Conservation (phyloP, 2,888 invertebrate genomes). For the Oscheius sp. region DNA sequence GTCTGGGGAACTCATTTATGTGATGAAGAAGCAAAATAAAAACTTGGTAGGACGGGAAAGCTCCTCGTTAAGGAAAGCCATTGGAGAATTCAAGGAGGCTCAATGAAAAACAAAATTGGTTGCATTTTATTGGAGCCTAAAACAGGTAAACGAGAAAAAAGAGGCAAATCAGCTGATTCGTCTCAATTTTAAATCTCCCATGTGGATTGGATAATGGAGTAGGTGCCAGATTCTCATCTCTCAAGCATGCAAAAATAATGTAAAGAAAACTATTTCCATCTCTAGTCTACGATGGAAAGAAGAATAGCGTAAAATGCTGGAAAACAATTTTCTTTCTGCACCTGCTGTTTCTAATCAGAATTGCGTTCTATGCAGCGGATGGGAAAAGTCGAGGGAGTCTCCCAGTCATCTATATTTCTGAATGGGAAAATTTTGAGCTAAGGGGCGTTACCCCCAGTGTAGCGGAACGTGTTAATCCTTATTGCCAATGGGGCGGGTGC, state of each 20-base stretch:
- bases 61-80: too few relatives aligned
- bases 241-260: too few relatives aligned
- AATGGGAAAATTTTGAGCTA: too few relatives aligned
- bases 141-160: not conserved
- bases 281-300: too few relatives aligned
- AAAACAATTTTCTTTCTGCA: too few relatives aligned
- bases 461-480: not conserved
- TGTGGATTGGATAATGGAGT: not conserved
- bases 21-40: not conserved
- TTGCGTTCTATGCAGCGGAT: too few relatives aligned
- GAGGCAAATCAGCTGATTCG: not conserved
- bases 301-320: too few relatives aligned
- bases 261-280: too few relatives aligned
- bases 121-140: not conserved
- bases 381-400: too few relatives aligned
- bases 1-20: slow-evolving; percentile 17
- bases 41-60: not conserved
- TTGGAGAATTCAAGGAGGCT: too few relatives aligned
- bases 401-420: too few relatives aligned
- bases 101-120: not conserved
- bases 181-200: not conserved
- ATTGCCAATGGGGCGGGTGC: not conserved
- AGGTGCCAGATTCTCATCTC: not conserved
- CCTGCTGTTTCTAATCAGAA: too few relatives aligned
- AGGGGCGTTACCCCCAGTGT: not conserved